phyloP scores from a whole-genome alignment of 23 tunicate genomes.

The Trididemnum miniatum region DNA sequence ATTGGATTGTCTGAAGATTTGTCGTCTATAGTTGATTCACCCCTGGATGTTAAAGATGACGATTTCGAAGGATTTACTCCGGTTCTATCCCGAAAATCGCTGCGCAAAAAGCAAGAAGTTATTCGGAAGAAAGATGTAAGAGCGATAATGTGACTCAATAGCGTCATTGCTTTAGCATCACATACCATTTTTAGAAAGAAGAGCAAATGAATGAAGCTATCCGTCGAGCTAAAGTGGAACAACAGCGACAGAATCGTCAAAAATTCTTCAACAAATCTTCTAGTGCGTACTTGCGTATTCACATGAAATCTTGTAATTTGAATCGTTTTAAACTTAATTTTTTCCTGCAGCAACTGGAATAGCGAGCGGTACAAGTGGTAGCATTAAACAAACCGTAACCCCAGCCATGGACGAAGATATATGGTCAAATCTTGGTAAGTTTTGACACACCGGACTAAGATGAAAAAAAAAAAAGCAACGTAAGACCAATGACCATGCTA shows the following conservation, averaged over 20 bases:
- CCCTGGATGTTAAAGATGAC: not conserved
- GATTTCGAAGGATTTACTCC: slow-evolving; percentile 94
- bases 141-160: not conserved
- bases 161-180: not conserved
- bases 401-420: not conserved
- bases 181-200: slow-evolving; percentile 17
- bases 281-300: not conserved
- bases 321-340: not conserved
- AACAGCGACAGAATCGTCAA: slow-evolving; percentile 56
- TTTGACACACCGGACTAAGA: too few relatives aligned
- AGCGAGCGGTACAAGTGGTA: slow-evolving; percentile 52
- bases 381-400: slow-evolving; percentile 50
- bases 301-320: not conserved
- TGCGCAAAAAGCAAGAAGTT: slow-evolving; percentile 64
- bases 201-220: slow-evolving; percentile 40
- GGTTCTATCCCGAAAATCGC: slow-evolving; percentile 77
- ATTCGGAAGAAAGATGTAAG: slow-evolving; percentile 82
- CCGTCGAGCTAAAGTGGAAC: slow-evolving; percentile 59
- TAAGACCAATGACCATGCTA: too few relatives aligned
- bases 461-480: too few relatives aligned
- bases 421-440: slow-evolving; percentile 16
- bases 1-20: not conserved
- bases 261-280: slow-evolving; percentile 55
- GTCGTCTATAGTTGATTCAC: not conserved
- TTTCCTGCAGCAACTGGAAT: slow-evolving; percentile 18